Evolutionary conservation across 2,888 invertebrate genomes (phyloP).

Genomic region (Drosophila meridionalis): DNA sequence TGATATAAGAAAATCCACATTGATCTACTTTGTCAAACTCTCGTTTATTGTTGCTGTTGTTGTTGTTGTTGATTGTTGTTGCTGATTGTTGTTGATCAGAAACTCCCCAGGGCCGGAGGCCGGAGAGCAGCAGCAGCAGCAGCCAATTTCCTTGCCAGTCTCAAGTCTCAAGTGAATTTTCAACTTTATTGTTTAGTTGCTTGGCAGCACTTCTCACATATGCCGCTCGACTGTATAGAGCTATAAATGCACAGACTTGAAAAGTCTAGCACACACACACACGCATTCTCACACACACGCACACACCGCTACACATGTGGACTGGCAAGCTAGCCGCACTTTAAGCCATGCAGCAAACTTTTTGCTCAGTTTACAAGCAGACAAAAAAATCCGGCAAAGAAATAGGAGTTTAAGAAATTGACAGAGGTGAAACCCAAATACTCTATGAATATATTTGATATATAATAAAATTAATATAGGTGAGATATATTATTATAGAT

Average conservation of each 20-base stretch:
- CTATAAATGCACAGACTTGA: slow-evolving; percentile 53
- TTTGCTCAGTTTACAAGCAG: slow-evolving; percentile 49
- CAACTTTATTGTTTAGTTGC: slow-evolving; percentile 74
- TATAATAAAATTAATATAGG: not conserved
- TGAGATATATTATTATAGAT: not conserved
- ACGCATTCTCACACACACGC: not conserved
- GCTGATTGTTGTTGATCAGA: slow-evolving; percentile 42
- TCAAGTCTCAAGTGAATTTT: slow-evolving; percentile 68
- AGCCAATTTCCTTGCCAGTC: slow-evolving; percentile 56
- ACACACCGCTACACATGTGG: not conserved
- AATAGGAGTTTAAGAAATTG: not conserved
- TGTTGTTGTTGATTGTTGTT: slow-evolving; percentile 21
- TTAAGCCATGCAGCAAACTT: slow-evolving; percentile 70
- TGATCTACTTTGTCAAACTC: slow-evolving; percentile 61
- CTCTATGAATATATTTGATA: not conserved
- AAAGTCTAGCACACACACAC: slow-evolving; percentile 5
- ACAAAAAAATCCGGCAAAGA: slow-evolving; percentile 20
- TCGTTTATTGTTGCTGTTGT: slow-evolving; percentile 23
- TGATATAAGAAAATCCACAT: slow-evolving; percentile 48
- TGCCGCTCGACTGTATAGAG: slow-evolving; percentile 28
- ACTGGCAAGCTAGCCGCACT: slow-evolving; percentile 54
- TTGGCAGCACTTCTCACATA: slow-evolving; percentile 53
- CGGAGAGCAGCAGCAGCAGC: slow-evolving; percentile 17
- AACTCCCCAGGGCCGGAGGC: slow-evolving; percentile 30
- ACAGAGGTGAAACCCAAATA: not conserved